Conservation (phyloP, 1,140 invertebrate species). For the Notospermus geniculatus region DNA sequence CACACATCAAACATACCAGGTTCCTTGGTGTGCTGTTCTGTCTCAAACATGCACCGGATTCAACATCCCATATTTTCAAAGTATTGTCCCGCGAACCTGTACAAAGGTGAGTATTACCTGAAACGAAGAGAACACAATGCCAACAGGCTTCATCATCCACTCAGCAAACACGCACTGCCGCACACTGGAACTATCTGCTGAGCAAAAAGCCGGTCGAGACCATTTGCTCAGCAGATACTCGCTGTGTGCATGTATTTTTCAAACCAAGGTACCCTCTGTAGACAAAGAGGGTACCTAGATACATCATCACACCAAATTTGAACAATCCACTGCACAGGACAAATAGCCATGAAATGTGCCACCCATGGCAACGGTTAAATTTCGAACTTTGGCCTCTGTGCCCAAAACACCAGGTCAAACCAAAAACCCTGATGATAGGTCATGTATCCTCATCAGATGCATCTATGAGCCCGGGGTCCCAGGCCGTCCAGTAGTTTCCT, state of each 20-base stretch:
- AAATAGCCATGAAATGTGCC: too few relatives aligned
- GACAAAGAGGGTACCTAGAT: background rate
- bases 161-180: background rate
- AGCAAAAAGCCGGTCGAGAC: background rate
- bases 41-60: slow-evolving; percentile 35
- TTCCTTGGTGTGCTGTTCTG: slow-evolving; percentile 47
- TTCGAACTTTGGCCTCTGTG: too few relatives aligned
- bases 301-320: too few relatives aligned
- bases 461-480: too few relatives aligned
- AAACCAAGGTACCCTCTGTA: background rate
- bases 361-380: too few relatives aligned
- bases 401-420: too few relatives aligned
- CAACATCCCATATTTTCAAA: slow-evolving; percentile 49
- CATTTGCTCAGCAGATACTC: too few relatives aligned
- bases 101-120: slow-evolving; percentile 44
- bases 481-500: too few relatives aligned
- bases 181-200: background rate
- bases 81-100: slow-evolving; percentile 51
- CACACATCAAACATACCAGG: slow-evolving; percentile 43
- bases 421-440: too few relatives aligned
- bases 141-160: background rate
- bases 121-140: slow-evolving; percentile 17
- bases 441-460: too few relatives aligned
- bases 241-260: background rate
- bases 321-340: too few relatives aligned